Percentiles rank a stretch among this genome's conserved stretches.
Conservation (phyloP, 2,888 invertebrate species). For the Caenorhabditis becei region DNA sequence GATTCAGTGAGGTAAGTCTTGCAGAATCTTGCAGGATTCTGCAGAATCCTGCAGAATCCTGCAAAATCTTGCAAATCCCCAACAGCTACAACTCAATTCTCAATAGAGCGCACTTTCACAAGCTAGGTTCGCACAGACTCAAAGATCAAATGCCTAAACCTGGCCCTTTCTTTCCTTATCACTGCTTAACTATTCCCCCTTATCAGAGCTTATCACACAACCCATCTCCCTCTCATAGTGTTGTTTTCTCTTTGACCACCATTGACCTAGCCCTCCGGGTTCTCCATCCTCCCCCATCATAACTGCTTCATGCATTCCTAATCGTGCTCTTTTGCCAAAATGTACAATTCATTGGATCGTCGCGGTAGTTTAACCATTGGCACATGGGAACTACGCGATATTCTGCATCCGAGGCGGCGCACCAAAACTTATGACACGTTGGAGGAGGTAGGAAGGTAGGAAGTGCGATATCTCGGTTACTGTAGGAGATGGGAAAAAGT, state of each 20-base stretch:
- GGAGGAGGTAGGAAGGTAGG: slow-evolving; percentile 47
- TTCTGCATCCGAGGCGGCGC: slow-evolving; percentile 37
- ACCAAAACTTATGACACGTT: slow-evolving; percentile 47
- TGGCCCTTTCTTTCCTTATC: slow-evolving; percentile 23
- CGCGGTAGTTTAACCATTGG: slow-evolving; percentile 61
- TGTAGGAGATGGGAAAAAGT: neutral
- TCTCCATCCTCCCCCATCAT: slow-evolving; percentile 11
- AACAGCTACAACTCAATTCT: neutral
- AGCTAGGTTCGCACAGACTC: neutral
- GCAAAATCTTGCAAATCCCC: neutral
- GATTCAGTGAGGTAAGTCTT: neutral
- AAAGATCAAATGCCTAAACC: slow-evolving; percentile 28
- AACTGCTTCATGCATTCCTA: slow-evolving; percentile 36
- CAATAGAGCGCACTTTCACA: neutral
- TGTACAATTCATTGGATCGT: slow-evolving; percentile 62
- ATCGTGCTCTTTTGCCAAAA: slow-evolving; percentile 16
- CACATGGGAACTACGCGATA: slow-evolving; percentile 59
- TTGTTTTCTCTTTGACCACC: slow-evolving; percentile 4
- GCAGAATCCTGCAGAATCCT: neutral
- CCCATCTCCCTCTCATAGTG: slow-evolving; percentile 4
- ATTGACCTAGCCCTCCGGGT: slow-evolving; percentile 24
- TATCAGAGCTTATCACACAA: slow-evolving; percentile 4
- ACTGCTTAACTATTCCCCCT: slow-evolving; percentile 17
- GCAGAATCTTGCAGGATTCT: neutral
- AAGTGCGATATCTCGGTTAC: neutral